Evolutionary conservation across 1,140 invertebrate genomes (phyloP).

Genomic region (Tetranychus cinnabarinus): DNA sequence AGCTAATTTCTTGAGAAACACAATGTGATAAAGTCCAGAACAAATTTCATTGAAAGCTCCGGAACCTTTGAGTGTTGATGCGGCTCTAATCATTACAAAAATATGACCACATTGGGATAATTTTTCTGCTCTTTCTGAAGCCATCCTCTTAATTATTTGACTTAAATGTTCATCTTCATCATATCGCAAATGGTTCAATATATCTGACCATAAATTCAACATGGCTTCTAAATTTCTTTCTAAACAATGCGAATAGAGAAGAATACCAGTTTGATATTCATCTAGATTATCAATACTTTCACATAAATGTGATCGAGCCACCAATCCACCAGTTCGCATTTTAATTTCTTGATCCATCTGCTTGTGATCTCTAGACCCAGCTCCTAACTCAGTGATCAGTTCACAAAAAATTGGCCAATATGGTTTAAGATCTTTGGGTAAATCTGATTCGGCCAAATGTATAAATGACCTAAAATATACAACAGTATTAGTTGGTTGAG

Average conservation of each 20-base stretch:
- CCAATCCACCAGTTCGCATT: constrained; percentile 55
- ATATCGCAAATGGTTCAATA: constrained; percentile 34
- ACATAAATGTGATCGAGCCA: constrained; percentile 37
- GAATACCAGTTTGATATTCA: constrained; percentile 41
- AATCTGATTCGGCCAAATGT: constrained; percentile 32
- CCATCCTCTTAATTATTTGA: constrained; percentile 51
- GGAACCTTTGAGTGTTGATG: constrained; percentile 39
- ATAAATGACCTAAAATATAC: constrained; percentile 52
- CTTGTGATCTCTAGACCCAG: constrained; percentile 45
- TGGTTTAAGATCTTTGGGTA: constrained; percentile 39
- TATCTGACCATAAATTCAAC: constrained; percentile 52
- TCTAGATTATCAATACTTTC: constrained; percentile 38
- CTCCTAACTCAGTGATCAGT: constrained; percentile 59
- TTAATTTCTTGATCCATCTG: constrained; percentile 54
- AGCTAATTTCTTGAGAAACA: constrained; percentile 44
- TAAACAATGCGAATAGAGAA: constrained; percentile 54
- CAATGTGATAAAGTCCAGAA: constrained; percentile 48
- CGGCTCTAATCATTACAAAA: constrained; percentile 57
- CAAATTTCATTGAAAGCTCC: constrained; percentile 38
- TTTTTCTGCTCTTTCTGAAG: constrained; percentile 50
- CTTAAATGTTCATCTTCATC: constrained; percentile 43
- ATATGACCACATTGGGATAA: constrained; percentile 54
- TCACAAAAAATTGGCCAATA: constrained; percentile 58
- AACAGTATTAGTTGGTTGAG: constrained; percentile 66
- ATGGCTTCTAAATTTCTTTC: constrained; percentile 54